These are phyloP conservation scores for Choreutis nemorana DNA, from an alignment of 2,888 invertebrate species.

Conservation along the genomic window DNA sequence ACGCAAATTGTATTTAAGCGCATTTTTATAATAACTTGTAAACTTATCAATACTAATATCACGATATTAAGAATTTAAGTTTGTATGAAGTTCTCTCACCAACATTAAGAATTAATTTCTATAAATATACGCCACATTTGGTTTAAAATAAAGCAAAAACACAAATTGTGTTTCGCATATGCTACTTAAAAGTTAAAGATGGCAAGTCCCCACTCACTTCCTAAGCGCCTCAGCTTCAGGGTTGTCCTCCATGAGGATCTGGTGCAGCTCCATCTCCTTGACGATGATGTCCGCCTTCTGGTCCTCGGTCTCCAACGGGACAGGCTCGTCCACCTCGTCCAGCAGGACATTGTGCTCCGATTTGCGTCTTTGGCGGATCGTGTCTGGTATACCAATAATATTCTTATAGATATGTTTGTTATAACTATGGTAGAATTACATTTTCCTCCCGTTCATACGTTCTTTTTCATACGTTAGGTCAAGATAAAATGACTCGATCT, in stretches of 20 bases:
- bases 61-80: no score
- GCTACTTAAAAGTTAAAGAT: neutral
- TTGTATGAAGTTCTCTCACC: no score
- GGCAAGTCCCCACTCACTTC: constrained; percentile 40
- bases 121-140: no score
- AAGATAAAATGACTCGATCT: no score
- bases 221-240: constrained; percentile 69
- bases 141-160: constrained; percentile 1
- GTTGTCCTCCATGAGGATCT: constrained; percentile 70
- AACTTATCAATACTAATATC: no score
- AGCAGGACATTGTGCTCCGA: constrained; percentile 40
- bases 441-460: no score
- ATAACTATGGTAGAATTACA: no score
- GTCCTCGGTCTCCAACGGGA: constrained; percentile 30
- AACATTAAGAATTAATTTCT: no score
- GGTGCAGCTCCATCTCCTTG: constrained; percentile 70
- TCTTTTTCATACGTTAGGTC: no score
- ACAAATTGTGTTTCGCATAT: neutral
- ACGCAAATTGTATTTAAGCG: no score
- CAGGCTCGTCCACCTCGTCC: constrained; percentile 17
- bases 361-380: constrained; percentile 36
- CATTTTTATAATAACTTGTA: no score
- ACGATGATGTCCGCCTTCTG: constrained; percentile 69
- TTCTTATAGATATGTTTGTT: no score
- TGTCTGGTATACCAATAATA: constrained; percentile 32